phyloP scores from a whole-genome alignment of 2,888 invertebrate species.

The Ariolimax columbianus region DNA sequence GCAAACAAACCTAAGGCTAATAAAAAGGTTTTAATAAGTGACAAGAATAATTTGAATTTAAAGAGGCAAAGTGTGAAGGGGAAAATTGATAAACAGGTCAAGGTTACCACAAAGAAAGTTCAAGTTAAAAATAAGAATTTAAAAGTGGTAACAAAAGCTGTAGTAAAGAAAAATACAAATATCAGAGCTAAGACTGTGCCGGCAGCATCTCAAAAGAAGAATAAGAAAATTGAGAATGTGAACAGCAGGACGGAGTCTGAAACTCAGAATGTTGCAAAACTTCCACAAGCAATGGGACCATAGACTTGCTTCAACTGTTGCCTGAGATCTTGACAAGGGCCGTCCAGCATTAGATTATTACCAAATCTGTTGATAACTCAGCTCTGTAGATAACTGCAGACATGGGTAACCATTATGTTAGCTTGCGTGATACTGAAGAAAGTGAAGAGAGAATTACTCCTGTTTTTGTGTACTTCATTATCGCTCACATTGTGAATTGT shows the following conservation, averaged over 20 bases:
- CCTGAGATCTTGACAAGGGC: not conserved
- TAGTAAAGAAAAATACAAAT: not conserved
- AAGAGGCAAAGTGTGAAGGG: not conserved
- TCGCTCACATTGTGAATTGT: no score
- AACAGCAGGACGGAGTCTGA: not conserved
- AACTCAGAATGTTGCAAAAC: not conserved
- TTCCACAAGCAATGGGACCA: not conserved
- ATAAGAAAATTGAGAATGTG: not conserved
- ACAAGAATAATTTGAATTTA: constrained; percentile 1
- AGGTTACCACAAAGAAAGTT: not conserved
- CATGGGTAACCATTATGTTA: not conserved
- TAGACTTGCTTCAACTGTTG: not conserved
- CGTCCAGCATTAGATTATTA: not conserved
- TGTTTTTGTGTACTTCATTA: not conserved
- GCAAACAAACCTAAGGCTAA: not conserved
- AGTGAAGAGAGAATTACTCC: not conserved
- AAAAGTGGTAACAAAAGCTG: not conserved
- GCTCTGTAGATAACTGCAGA: not conserved
- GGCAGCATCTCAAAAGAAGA: not conserved
- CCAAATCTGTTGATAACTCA: not conserved
- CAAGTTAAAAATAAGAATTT: constrained; percentile 2
- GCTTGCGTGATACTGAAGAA: not conserved
- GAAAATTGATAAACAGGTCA: not conserved
- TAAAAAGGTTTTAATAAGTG: not conserved
- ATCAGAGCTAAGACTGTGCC: not conserved